These are phyloP conservation scores for Phycodurus eques DNA, from an alignment of 2,113 vertebrate genomes.

Conservation along the genomic window DNA sequence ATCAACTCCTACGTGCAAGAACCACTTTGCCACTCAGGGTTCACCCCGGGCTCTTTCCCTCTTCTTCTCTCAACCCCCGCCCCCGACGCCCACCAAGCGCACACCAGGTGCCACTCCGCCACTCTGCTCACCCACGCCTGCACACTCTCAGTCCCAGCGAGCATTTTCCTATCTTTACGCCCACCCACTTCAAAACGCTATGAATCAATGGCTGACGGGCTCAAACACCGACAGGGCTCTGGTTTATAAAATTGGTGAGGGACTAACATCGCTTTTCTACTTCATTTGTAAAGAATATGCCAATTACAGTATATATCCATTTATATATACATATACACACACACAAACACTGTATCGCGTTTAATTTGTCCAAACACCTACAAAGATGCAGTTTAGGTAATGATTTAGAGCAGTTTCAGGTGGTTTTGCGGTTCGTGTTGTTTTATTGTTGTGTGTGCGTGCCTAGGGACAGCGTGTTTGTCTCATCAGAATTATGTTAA, in stretches of 20 bases:
- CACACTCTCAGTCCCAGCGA: constrained; percentile 58
- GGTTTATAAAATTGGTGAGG: constrained; percentile 34
- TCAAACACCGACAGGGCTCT: constrained; percentile 50
- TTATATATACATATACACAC: too few relatives aligned
- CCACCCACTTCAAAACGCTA: constrained; percentile 71
- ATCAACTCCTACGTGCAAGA: constrained; percentile 48
- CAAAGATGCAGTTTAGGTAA: constrained; percentile 17
- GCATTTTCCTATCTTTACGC: constrained; percentile 62
- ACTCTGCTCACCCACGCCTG: constrained; percentile 72
- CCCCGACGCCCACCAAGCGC: constrained; percentile 62
- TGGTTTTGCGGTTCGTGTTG: constrained; percentile 12
- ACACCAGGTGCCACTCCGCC: constrained; percentile 73
- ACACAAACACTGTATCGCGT: background rate
- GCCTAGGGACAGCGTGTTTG: constrained; percentile 45
- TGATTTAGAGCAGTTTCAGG: background rate
- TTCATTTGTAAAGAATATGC: constrained; percentile 32
- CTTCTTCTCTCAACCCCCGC: constrained; percentile 21
- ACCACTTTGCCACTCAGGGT: constrained; percentile 47
- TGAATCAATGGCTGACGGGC: constrained; percentile 63
- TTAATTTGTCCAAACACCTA: constrained; percentile 26
- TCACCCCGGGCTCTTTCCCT: constrained; percentile 31
- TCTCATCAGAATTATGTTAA: constrained; percentile 59
- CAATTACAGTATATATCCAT: background rate
- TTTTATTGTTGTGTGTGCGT: background rate
- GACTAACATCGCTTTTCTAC: constrained; percentile 25